These are phyloP conservation scores for Seira ritae DNA, from an alignment of 2,888 invertebrate species.

Conservation along the genomic window DNA sequence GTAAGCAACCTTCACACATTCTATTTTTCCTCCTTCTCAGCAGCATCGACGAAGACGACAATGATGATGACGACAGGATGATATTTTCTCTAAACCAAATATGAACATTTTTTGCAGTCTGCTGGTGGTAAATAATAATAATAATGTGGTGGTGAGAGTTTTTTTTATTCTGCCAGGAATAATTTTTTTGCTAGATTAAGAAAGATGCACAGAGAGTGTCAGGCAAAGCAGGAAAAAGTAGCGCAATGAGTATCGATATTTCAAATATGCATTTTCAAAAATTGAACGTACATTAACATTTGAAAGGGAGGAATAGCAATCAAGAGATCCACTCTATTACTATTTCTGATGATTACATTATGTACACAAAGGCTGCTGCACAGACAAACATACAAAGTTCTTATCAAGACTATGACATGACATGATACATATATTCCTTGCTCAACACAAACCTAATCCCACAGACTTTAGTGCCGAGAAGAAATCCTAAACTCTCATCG, in stretches of 20 bases:
- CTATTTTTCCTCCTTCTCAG: neutral
- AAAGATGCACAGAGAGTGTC: neutral
- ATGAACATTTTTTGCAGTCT: neutral
- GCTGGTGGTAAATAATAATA: neutral
- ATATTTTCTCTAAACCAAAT: neutral
- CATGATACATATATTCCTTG: neutral
- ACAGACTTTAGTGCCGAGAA: neutral
- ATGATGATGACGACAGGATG: slow-evolving; percentile 7
- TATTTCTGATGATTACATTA: neutral
- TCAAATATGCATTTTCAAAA: neutral
- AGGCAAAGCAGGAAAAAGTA: neutral
- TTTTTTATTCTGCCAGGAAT: neutral
- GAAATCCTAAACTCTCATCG: no score
- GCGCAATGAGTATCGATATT: neutral
- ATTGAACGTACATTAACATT: neutral
- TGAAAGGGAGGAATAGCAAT: neutral
- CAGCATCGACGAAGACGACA: neutral
- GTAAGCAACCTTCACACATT: neutral
- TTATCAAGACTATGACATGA: slow-evolving; percentile 5
- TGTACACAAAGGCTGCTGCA: neutral
- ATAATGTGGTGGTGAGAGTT: neutral
- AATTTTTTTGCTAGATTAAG: no score
- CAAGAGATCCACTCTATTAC: neutral
- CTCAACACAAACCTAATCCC: neutral
- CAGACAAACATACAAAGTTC: neutral